These are phyloP conservation scores for Brachionus asplanchnoidis DNA, from an alignment of 1,140 invertebrate species.

Conservation along the genomic window DNA sequence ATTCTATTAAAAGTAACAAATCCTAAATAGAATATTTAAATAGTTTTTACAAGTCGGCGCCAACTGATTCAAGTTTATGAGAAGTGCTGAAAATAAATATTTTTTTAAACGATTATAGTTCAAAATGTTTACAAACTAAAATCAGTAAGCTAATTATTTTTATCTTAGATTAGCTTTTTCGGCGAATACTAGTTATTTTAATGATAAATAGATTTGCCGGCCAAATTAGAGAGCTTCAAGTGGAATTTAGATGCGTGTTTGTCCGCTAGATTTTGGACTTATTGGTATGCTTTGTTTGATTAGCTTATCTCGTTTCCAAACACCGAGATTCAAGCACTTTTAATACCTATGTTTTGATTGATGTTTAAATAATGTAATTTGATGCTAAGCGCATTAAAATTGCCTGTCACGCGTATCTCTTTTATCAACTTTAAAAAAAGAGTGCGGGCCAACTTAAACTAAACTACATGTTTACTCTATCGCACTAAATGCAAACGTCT, in stretches of 20 bases:
- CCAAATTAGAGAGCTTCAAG: background rate
- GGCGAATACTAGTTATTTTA: background rate
- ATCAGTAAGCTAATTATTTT: background rate
- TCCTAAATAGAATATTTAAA: background rate
- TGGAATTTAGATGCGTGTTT: slow-evolving; percentile 1
- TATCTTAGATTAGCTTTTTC: background rate
- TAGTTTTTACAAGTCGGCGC: background rate
- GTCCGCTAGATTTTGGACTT: background rate
- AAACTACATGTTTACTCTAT: background rate
- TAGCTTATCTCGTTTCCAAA: background rate
- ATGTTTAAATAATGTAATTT: slow-evolving; percentile 6
- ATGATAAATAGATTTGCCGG: background rate
- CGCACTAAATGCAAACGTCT: background rate
- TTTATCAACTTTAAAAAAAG: background rate
- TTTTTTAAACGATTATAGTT: background rate
- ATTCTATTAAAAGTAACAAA: no score
- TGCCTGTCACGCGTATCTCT: background rate
- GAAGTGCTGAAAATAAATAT: background rate
- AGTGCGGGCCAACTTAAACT: background rate
- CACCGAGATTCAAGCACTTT: background rate
- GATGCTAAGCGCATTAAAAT: background rate
- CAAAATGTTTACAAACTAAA: background rate
- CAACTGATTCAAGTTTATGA: background rate
- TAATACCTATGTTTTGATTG: background rate
- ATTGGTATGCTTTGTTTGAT: background rate